Evolutionary conservation across 2,888 invertebrate species (phyloP).

Genomic region (Galerucella pusilla): DNA sequence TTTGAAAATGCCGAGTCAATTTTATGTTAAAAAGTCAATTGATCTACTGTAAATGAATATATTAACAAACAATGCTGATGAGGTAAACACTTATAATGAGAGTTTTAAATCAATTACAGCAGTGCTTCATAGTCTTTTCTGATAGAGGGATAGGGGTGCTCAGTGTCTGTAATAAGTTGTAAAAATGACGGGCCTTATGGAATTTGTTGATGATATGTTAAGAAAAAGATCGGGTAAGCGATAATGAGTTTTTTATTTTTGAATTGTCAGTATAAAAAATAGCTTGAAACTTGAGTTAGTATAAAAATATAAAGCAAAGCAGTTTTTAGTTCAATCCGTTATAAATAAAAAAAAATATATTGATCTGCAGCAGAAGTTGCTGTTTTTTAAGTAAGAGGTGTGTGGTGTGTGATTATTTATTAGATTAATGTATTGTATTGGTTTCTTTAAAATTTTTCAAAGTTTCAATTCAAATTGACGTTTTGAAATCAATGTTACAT

Average conservation of each 20-base stretch:
- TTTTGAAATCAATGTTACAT: too few relatives aligned
- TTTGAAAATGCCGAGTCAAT: neutral
- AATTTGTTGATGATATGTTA: neutral
- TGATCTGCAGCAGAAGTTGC: too few relatives aligned
- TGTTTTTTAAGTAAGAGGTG: too few relatives aligned
- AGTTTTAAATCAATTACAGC: neutral
- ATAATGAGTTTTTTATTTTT: neutral
- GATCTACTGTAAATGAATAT: neutral
- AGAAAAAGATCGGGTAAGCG: neutral
- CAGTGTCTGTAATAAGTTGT: neutral
- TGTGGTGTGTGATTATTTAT: too few relatives aligned
- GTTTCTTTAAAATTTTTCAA: too few relatives aligned
- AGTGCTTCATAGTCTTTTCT: neutral
- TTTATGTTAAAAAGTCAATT: slow-evolving; percentile 3
- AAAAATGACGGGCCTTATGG: neutral
- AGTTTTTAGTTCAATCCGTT: neutral
- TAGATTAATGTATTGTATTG: too few relatives aligned
- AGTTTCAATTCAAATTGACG: too few relatives aligned
- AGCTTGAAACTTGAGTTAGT: neutral
- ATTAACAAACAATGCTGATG: slow-evolving; percentile 15
- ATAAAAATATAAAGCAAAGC: neutral
- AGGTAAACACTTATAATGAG: neutral
- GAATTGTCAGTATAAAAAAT: neutral
- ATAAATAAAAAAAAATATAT: too few relatives aligned
- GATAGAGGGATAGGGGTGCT: slow-evolving; percentile 2